Conservation (phyloP, 2,888 invertebrate species). For the Emmelina monodactyla region DNA sequence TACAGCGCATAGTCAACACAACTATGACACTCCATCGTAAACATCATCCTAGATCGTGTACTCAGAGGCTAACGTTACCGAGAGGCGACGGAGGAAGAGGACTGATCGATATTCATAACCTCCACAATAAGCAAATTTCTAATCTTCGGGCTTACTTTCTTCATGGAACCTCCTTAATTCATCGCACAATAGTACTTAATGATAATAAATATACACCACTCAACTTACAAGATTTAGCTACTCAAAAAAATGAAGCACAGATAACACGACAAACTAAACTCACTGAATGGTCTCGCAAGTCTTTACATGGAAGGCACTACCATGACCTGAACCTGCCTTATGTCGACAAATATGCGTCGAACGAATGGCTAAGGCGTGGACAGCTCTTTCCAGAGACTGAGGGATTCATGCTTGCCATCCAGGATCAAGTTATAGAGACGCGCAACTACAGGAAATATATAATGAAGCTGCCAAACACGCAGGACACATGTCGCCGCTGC, state of each 20-base stretch:
- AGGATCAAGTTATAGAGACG: not conserved
- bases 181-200: not conserved
- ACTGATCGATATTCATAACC: conserved; percentile 6
- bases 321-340: too few species aligned
- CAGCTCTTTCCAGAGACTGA: not conserved
- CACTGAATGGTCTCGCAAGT: not conserved
- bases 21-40: conserved; percentile 6
- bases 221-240: not conserved
- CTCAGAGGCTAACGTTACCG: conserved; percentile 4
- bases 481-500: conserved; percentile 6
- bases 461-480: not conserved
- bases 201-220: conserved; percentile 3
- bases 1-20: too few species aligned
- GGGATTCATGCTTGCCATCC: not conserved
- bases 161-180: not conserved
- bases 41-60: conserved; percentile 8
- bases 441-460: not conserved
- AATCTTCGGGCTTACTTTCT: not conserved
- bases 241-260: not conserved
- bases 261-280: not conserved
- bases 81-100: conserved; percentile 9
- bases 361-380: not conserved
- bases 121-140: conserved; percentile 7
- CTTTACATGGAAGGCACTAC: conserved; percentile 1
- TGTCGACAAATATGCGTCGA: too few species aligned